phyloP scores from a whole-genome alignment of 2,888 invertebrate species.

The Steromphala cineraria region DNA sequence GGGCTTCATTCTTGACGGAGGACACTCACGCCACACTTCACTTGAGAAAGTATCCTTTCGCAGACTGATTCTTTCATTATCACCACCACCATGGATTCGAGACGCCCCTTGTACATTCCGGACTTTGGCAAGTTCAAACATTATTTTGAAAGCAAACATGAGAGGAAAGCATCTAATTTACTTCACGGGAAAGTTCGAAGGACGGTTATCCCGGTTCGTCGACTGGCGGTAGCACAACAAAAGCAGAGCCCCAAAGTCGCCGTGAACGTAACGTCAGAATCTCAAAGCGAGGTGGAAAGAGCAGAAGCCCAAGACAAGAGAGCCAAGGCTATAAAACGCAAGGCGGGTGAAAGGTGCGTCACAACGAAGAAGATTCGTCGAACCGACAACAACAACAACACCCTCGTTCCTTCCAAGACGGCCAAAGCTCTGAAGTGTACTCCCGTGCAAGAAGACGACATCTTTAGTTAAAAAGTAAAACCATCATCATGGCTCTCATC shows the following conservation, averaged over 20 bases:
- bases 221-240: neutral
- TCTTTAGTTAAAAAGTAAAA: neutral
- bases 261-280: neutral
- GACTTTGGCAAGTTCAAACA: neutral
- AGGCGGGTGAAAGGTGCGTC: neutral
- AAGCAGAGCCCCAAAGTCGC: neutral
- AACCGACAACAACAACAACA: neutral
- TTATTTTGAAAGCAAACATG: neutral
- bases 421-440: neutral
- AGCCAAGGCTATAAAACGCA: neutral
- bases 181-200: neutral
- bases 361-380: neutral
- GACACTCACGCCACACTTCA: neutral
- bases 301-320: neutral
- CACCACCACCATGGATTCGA: too few species aligned
- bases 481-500: neutral
- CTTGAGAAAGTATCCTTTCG: neutral
- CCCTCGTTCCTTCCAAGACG: neutral
- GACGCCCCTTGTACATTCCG: neutral
- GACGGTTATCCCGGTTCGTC: neutral
- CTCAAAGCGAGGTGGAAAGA: neutral
- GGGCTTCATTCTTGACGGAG: neutral
- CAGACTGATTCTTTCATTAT: too few species aligned
- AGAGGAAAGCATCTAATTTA: neutral
- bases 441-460: neutral